phyloP scores from a whole-genome alignment of 2,113 vertebrate genomes.

The Chionodraco myersi region DNA sequence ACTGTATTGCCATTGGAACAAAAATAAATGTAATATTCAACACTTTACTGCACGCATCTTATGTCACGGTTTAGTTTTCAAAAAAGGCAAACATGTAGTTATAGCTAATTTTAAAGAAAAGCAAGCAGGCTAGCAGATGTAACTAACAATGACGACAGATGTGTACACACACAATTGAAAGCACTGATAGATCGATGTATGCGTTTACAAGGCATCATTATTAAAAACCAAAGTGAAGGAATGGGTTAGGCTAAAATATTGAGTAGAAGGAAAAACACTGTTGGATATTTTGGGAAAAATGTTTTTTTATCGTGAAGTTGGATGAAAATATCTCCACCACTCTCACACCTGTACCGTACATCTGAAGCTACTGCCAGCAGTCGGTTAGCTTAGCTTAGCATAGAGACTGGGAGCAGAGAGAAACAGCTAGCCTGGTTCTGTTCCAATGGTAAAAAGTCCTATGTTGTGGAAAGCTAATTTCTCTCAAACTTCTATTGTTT shows the following conservation, averaged over 20 bases:
- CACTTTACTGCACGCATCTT: neutral
- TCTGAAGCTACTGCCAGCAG: neutral
- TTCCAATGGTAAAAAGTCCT: neutral
- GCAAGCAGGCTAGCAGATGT: neutral
- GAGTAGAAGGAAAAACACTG: neutral
- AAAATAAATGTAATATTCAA: constrained; percentile 7
- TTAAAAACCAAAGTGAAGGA: neutral
- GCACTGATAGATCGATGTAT: neutral
- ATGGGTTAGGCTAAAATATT: neutral
- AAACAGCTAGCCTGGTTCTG: neutral
- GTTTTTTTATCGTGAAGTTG: neutral
- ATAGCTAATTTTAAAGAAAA: neutral
- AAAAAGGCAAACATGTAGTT: neutral
- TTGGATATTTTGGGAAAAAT: neutral
- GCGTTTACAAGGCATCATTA: neutral
- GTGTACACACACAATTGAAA: neutral
- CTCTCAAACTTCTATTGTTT: neutral
- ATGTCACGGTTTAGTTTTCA: neutral
- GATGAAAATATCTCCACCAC: neutral
- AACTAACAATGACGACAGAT: neutral
- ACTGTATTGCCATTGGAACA: neutral
- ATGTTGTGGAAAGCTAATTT: neutral
- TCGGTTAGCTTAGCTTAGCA: constrained; percentile 3
- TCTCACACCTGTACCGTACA: neutral
- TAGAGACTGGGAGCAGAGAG: neutral